Conservation (phyloP, 2,797 vertebrate species). For the Enteromius thamalakanensis region DNA sequence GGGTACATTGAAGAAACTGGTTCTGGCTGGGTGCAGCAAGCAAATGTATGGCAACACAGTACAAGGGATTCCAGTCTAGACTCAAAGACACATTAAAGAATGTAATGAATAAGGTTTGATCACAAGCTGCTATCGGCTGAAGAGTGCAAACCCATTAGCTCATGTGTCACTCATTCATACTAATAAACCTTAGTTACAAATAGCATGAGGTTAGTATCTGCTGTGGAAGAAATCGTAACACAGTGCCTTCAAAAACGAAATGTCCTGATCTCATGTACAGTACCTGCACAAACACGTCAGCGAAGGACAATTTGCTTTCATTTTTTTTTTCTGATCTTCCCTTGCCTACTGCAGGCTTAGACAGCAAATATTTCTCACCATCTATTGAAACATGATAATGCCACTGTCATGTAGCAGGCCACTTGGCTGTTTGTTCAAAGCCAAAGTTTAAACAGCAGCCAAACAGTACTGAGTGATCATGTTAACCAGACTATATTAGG, state of each 20-base stretch:
- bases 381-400: slow-evolving; percentile 36
- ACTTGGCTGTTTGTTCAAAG: slow-evolving; percentile 43
- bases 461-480: neutral
- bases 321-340: neutral
- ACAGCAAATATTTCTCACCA: neutral
- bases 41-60: neutral
- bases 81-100: neutral
- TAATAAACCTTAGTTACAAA: neutral
- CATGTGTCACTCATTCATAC: neutral
- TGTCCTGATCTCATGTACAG: neutral
- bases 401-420: slow-evolving; percentile 18
- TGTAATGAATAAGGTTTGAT: neutral
- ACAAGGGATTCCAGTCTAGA: neutral
- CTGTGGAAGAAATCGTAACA: neutral
- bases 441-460: slow-evolving; percentile 8
- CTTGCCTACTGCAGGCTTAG: neutral
- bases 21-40: slow-evolving; percentile 52
- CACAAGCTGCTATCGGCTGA: neutral
- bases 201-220: neutral
- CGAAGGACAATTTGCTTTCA: neutral
- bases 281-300: neutral
- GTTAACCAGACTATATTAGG: neutral
- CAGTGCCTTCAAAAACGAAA: neutral
- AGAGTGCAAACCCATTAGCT: neutral
- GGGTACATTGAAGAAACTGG: slow-evolving; percentile 57